Evolutionary conservation across 2,113 vertebrate genomes (phyloP).

Genomic region (Chrysemys picta): DNA sequence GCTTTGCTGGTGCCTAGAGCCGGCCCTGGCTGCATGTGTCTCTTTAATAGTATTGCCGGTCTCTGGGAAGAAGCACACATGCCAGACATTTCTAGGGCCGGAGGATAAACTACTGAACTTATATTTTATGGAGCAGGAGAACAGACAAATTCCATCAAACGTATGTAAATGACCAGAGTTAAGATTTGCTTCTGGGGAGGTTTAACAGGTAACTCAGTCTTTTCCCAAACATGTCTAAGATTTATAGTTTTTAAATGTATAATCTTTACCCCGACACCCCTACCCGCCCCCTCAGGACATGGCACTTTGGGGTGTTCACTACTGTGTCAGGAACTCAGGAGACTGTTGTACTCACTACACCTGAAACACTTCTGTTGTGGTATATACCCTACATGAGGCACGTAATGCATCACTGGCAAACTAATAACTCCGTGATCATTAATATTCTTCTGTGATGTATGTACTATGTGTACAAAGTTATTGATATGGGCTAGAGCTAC

Average conservation of each 20-base stretch:
- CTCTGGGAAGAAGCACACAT: constrained; percentile 21
- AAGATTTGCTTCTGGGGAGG: constrained; percentile 41
- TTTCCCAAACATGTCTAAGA: neutral
- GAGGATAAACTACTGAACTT: constrained; percentile 68
- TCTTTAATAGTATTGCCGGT: rapidly evolving
- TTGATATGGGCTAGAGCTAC: neutral
- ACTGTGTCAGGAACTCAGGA: neutral
- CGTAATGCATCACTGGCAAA: neutral
- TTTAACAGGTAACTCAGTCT: neutral
- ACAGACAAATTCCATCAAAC: constrained; percentile 67
- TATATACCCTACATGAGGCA: neutral
- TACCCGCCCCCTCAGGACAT: too few species aligned
- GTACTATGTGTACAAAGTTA: neutral
- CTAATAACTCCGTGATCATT: neutral
- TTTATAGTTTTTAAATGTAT: neutral
- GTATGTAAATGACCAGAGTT: constrained; percentile 49
- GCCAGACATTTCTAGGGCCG: neutral
- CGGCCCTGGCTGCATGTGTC: neutral
- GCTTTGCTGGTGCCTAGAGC: too few species aligned
- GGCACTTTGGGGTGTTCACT: neutral
- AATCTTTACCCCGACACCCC: rapidly evolving
- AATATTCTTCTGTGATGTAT: neutral
- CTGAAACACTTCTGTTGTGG: neutral
- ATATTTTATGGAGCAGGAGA: constrained; percentile 65
- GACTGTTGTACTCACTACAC: neutral